Base-by-base conservation (phyloP, 2,888 invertebrate species). In the Tenthredo mesomela region DNA sequence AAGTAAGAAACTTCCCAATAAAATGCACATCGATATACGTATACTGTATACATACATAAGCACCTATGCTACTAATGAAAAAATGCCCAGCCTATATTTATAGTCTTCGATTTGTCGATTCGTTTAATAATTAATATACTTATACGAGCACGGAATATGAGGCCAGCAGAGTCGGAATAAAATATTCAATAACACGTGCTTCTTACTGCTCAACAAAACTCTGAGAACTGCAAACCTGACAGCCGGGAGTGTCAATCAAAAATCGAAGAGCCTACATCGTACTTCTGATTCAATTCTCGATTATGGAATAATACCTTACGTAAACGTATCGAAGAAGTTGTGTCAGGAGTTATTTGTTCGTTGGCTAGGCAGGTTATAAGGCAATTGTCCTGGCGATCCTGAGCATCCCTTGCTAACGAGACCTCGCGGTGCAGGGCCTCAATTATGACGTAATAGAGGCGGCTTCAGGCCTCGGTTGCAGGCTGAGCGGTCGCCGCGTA, bases 321-420 rank as follows among this genome's bases (percentile, higher is more conserved):
- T 80, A 33, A 80, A 80, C 37, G 58, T 40, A 54, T n/a, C n/a
- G 80, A 80, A 61, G 21, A 80, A 61, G 61, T 80, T 80, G 15
- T 61, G 40, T 61, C 1, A 40, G 61, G 61, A 80, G 80, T 80
- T 80, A 61, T 61, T 80, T 37, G 80, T 80, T 80, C 80, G 61
- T 61, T 50, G 61, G n/a, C 80, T 21, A 61, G 40, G 33, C 80
- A 80, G 80, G 80, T 80, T 80, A 50, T 84, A 67, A 84, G 84
- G 77, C 84, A 67, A 77, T 84, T 80, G 84, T 84, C 78, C 50
- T 67, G 67, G 67, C 78, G 29, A 50, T 67, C 77, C 77, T 43
- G 67, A 84, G 84, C 84, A 84, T 84, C 84, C 84, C 84, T 50
- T 78, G 84, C 77, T 84, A 84, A 84, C 84, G 84, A 84, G 84